Conservation (phyloP, 2,113 vertebrate genomes). For the Isichthys henryi region DNA sequence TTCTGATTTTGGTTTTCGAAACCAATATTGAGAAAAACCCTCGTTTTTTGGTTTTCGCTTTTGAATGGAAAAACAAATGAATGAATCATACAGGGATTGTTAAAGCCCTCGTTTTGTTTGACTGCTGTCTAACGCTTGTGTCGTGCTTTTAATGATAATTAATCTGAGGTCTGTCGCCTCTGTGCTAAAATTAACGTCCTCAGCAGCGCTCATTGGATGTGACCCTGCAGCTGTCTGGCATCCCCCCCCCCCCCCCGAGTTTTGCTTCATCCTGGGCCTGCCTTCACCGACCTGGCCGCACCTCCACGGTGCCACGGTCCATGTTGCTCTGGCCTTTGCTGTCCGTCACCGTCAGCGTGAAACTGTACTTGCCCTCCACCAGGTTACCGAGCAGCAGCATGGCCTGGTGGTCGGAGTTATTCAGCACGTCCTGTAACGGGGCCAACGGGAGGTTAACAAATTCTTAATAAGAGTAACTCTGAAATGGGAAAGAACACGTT, state of each 20-base stretch:
- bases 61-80: too few species aligned
- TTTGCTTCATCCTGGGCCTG: neutral
- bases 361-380: conserved; percentile 87
- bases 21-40: too few species aligned
- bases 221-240: neutral
- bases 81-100: too few species aligned
- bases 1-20: too few species aligned
- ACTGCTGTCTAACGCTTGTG: neutral
- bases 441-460: conserved; percentile 40
- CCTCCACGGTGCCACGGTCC: conserved; percentile 75
- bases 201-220: too few species aligned
- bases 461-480: conserved; percentile 13
- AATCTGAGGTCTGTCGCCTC: neutral
- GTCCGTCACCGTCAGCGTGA: conserved; percentile 85
- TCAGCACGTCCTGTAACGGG: conserved; percentile 78
- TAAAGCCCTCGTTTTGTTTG: neutral
- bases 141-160: neutral
- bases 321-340: conserved; percentile 83
- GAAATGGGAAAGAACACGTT: neutral
- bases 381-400: conserved; percentile 87
- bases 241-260: neutral
- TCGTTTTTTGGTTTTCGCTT: too few species aligned
- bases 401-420: conserved; percentile 86
- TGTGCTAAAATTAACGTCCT: neutral
- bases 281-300: conserved; percentile 73